These are phyloP conservation scores for Osmerus eperlanus DNA, from an alignment of 2,113 vertebrate genomes.

Conservation along the genomic window DNA sequence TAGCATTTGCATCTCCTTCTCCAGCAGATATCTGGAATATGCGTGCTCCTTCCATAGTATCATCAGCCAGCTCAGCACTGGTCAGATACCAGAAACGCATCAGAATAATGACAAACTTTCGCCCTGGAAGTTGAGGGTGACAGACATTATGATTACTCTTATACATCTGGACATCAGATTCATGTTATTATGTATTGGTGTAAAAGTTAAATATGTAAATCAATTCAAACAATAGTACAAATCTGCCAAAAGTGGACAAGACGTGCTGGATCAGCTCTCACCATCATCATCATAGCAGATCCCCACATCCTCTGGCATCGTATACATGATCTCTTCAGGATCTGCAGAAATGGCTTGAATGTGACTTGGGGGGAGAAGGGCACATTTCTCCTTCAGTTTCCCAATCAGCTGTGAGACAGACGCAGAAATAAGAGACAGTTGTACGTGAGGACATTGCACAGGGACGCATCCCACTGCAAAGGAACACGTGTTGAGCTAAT, in stretches of 20 bases:
- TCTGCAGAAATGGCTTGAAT: slow-evolving; percentile 84
- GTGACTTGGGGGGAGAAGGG: slow-evolving; percentile 73
- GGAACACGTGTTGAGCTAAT: background rate
- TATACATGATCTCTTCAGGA: slow-evolving; percentile 83
- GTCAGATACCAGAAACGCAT: slow-evolving; percentile 97
- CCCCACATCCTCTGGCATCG: slow-evolving; percentile 79
- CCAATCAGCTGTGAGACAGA: slow-evolving; percentile 73
- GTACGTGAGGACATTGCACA: background rate
- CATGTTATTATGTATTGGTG: no score
- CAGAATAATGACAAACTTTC: slow-evolving; percentile 92
- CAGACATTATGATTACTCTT: background rate
- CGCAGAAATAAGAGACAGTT: background rate
- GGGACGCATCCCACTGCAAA: no score
- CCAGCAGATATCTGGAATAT: slow-evolving; percentile 78
- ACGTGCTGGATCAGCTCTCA: slow-evolving; percentile 53
- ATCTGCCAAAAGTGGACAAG: background rate
- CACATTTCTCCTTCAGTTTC: slow-evolving; percentile 83
- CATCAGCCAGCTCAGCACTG: slow-evolving; percentile 77
- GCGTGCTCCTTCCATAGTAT: slow-evolving; percentile 71
- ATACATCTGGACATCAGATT: background rate
- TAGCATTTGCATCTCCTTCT: slow-evolving; percentile 73
- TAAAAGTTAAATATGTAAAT: background rate
- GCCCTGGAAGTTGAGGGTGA: slow-evolving; percentile 69
- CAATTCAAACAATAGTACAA: background rate
- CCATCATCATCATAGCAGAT: slow-evolving; percentile 89